Conservation (phyloP, 2,113 vertebrate species). For the Sylvilagus bachmani region DNA sequence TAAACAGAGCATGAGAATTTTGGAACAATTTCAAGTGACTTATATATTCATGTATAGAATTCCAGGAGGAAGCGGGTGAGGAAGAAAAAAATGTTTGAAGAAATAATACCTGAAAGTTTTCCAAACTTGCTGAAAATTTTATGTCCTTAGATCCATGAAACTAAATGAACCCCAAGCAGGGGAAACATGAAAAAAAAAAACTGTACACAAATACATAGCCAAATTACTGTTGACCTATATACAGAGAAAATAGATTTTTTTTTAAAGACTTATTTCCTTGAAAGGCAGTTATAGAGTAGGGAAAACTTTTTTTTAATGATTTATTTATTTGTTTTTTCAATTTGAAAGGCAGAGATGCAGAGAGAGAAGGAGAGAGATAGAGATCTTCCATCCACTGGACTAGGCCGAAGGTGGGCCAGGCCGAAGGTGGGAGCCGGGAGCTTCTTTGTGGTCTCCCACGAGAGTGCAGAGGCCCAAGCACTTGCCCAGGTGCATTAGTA, state of each 20-base stretch:
- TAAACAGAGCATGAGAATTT: neutral
- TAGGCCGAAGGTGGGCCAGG: too few relatives aligned
- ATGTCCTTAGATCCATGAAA: neutral
- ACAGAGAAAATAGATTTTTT: neutral
- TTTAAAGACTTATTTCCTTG: too few relatives aligned
- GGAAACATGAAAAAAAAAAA: neutral
- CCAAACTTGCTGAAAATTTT: constrained; percentile 22
- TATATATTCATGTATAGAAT: neutral
- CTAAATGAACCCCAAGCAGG: neutral
- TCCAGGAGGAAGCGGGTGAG: neutral
- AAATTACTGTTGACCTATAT: neutral
- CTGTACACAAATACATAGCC: neutral
- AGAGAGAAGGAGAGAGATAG: too few relatives aligned
- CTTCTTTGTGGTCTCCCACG: too few relatives aligned
- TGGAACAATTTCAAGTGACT: neutral
- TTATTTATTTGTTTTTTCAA: too few relatives aligned
- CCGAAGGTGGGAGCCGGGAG: too few relatives aligned
- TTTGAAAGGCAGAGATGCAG: too few relatives aligned
- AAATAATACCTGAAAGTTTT: neutral
- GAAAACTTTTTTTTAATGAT: too few relatives aligned
- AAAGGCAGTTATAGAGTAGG: too few relatives aligned
- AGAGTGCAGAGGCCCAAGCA: too few relatives aligned
- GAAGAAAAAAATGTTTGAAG: neutral
- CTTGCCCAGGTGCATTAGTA: too few relatives aligned
- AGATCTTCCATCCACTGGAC: too few relatives aligned